Evolutionary conservation across 2,888 invertebrate genomes (phyloP), one percentile per base, ranked within the genome.

Genomic region (Helleia helle): DNA sequence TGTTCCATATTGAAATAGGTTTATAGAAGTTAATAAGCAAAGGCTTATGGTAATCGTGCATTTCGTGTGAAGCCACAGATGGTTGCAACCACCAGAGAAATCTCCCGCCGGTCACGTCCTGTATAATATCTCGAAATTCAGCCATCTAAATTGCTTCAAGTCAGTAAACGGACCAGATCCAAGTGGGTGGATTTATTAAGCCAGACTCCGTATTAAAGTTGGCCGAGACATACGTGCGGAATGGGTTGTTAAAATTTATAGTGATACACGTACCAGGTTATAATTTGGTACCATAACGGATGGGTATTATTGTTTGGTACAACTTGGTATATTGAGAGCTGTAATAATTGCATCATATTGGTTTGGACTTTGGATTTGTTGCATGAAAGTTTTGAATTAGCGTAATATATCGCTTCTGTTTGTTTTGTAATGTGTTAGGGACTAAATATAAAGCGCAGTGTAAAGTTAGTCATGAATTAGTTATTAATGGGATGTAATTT

Each of bases 71-170:
- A 62, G 64, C 65, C 65, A 49, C 67, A 61, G 50, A 54, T 54
- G 56, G 22, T 59, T 64, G 54, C 39, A 52, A 55, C 58, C 54
- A 28, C 48, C 47, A 45, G 52, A 44, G 46, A 51, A 59, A 56
- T 60, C 56, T 62, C 41, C 46, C 58, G 56, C 55, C 52, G 68
- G 71, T 69, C 73, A 73, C 73, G 74, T 73, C 58, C 59, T 65
- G 61, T 62, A 65, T 65, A 65, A 69, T 70, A 69, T 64, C 66
- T 63, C 54, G 49, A 55, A 65, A 65, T 66, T 70, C 62, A 60
- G 58, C 59, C 59, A 51, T 62, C 62, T 60, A 70, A 71, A 72
- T 67, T 71, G 65, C 59, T 65, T 58, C 51, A 57, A 65, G 58
- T 55, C 49, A 58, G 65, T 71, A 70, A 71, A 66, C 62, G 62